phyloP scores from a whole-genome alignment of 2,797 vertebrate species.

The Cossypha heuglini region DNA sequence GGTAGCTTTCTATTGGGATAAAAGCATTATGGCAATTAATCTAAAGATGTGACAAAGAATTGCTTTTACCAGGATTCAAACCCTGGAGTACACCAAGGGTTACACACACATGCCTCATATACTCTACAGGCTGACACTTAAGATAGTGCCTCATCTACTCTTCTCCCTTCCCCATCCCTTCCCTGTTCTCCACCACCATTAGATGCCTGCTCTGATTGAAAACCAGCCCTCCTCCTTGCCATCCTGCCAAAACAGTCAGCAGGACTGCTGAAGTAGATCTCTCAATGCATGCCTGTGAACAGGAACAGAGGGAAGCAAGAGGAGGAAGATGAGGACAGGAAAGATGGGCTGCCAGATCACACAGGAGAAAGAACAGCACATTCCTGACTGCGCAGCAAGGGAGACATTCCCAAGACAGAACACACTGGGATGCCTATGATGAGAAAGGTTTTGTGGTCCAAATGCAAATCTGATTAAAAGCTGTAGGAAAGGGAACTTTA shows the following conservation, averaged over 20 bases:
- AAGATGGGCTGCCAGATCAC: neutral
- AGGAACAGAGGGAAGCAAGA: neutral
- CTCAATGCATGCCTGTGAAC: accelerated
- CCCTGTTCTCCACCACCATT: neutral
- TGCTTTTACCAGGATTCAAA: neutral
- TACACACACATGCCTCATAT: neutral
- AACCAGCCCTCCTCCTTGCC: neutral
- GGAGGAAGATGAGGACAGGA: neutral
- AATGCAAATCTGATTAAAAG: neutral
- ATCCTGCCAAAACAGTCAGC: neutral
- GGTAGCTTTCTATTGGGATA: neutral
- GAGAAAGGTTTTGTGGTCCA: neutral
- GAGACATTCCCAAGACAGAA: neutral
- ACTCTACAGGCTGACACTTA: neutral
- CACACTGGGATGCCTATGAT: neutral
- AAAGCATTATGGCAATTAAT: accelerated
- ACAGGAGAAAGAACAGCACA: neutral
- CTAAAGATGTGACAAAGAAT: neutral
- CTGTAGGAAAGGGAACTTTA: neutral
- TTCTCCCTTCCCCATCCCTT: neutral
- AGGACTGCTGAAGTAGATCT: accelerated
- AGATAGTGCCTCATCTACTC: neutral
- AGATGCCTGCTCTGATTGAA: neutral
- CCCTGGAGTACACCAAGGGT: neutral
- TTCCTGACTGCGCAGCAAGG: neutral